Percentiles rank a stretch among this genome's conserved stretches.
These are phyloP conservation scores for Echinometra lucunter DNA, from an alignment of 53 echinoderm and acorn worm species.

Conservation along the genomic window DNA sequence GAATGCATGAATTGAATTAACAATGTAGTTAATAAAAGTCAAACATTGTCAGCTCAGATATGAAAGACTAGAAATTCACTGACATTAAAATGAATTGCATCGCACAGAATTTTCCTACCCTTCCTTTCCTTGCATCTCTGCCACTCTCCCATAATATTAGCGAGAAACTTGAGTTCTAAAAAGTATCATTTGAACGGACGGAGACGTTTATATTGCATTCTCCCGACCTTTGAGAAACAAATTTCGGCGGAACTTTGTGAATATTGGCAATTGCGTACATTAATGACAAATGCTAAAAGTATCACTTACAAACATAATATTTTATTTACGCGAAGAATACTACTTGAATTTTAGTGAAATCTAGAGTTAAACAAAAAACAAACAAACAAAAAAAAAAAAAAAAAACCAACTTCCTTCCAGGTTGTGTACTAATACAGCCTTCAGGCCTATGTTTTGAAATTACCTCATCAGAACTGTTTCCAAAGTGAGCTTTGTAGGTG, in stretches of 20 bases:
- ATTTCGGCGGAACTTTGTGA: not conserved
- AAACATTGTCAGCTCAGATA: too few species aligned
- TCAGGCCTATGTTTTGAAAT: not conserved
- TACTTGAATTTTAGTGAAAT: too few species aligned
- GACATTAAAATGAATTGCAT: too few species aligned
- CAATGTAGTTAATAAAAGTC: too few species aligned
- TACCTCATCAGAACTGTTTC: slow-evolving; percentile 51
- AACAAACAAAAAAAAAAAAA: too few species aligned
- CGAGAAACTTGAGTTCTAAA: too few species aligned
- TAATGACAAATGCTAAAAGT: not conserved
- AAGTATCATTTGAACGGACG: not conserved
- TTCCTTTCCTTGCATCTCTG: too few species aligned
- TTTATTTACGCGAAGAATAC: not conserved
- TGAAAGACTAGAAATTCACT: too few species aligned
- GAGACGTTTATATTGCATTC: not conserved
- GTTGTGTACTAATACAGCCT: not conserved
- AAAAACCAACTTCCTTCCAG: not conserved
- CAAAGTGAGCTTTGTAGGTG: slow-evolving; percentile 19
- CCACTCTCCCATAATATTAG: too few species aligned
- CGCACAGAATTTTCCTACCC: too few species aligned
- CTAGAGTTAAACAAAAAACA: not conserved
- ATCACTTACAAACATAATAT: not conserved
- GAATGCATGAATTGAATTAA: too few species aligned
- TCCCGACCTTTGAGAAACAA: not conserved
- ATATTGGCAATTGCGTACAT: too few species aligned